Base-by-base conservation (phyloP, 2,888 invertebrate genomes). In the Habrosyne pyritoides region DNA sequence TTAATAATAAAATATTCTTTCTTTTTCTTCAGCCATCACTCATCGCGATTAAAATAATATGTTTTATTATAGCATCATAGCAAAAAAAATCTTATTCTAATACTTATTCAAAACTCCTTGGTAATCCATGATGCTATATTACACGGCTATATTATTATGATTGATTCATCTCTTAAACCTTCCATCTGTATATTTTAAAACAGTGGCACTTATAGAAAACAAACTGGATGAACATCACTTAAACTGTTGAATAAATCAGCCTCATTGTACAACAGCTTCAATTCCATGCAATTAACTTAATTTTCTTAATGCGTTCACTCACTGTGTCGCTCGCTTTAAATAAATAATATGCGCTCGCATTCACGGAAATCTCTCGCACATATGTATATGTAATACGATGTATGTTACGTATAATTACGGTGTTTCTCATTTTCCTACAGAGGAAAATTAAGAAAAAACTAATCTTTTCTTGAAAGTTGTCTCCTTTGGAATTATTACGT, bases 221-320 rank as follows among this genome's bases (percentile, higher is more conserved):
- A n/a, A n/a, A n/a, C n/a, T n/a, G n/a, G n/a, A n/a, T n/a, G n/a
- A n/a, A n/a, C n/a, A n/a, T n/a, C n/a, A n/a, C n/a, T 18, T 14
- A 5, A 36, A 36, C 36, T 36, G 14, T 36, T 14, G 14, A 36
- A 36, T 36, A 36, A 18, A 6, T 36, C 4, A 59, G 54, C 53
- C 59, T 54, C 53, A 58, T 53, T 53, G 51, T 18, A 50, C 30
- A 28, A 50, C 28, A 8, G 28, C 28, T 26, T 30, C 10, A 42
- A 42, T 50, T 28, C 14, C 28, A n/a, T 28, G 28, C 50, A 50
- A 50, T 50, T 50, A 28, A 50, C 21, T 50, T 21, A 21, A 30
- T 28, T 49, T 28, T 50, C 28, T 10, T 28, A 50, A 50, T 49
- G 14, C 12, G n/a, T 12, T 22, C 24, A 49, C 49, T 28, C 18